Percentiles rank a stretch among this genome's conserved stretches.
These are phyloP conservation scores for Pseudomyrmex flavicornis DNA, from an alignment of 1,140 invertebrate genomes.

Conservation along the genomic window DNA sequence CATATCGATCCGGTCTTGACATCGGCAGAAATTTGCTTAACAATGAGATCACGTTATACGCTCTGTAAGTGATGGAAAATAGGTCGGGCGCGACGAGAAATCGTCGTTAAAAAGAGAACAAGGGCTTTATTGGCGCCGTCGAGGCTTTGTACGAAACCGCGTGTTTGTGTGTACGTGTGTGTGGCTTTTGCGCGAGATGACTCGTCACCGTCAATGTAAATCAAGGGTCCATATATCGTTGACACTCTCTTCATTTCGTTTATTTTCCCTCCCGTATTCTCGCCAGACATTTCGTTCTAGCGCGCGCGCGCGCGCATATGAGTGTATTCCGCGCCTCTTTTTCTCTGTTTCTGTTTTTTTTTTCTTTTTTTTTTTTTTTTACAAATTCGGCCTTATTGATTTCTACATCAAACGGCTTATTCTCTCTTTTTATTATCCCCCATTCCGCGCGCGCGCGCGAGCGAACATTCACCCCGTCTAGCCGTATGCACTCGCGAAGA, in stretches of 20 bases:
- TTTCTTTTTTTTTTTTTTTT: constrained; percentile 54
- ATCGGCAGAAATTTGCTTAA: constrained; percentile 19
- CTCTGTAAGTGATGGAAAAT: neutral
- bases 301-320: constrained; percentile 4
- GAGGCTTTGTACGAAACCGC: constrained; percentile 41
- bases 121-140: neutral
- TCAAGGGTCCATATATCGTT: constrained; percentile 37
- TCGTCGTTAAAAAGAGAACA: constrained; percentile 17
- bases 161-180: too few species aligned
- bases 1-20: neutral
- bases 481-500: neutral
- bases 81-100: neutral
- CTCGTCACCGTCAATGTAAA: constrained; percentile 70
- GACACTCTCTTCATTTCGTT: constrained; percentile 44
- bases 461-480: neutral
- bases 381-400: constrained; percentile 69
- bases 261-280: constrained; percentile 44
- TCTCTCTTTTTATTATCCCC: constrained; percentile 28
- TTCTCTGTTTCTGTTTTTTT: constrained; percentile 15
- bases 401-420: constrained; percentile 66
- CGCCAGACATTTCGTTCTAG: constrained; percentile 36
- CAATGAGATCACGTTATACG: constrained; percentile 27
- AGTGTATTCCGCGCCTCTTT: neutral
- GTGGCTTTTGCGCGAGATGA: constrained; percentile 32
- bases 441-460: neutral